A percentile compares a stretch with the other conserved stretches of the same genome.
These are phyloP conservation scores for Strigamia transsilvanica DNA, from an alignment of 2,888 invertebrate genomes.

Conservation along the genomic window DNA sequence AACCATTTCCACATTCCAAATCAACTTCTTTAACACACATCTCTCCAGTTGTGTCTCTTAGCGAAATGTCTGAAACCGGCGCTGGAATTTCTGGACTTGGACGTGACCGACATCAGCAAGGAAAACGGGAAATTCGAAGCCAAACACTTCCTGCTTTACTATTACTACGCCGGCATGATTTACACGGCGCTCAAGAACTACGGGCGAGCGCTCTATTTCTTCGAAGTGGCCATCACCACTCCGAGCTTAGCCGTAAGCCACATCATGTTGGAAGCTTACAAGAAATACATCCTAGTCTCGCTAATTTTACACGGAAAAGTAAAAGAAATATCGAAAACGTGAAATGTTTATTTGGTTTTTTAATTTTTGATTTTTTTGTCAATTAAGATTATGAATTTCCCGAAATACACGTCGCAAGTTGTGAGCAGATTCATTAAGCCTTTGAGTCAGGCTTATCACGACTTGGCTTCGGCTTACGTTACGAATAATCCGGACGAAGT, in stretches of 20 bases:
- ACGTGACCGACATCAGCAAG: conserved; percentile 89
- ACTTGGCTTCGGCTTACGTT: conserved; percentile 82
- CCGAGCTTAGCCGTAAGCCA: conserved; percentile 93
- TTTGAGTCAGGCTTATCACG: conserved; percentile 85
- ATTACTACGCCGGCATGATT: conserved; percentile 98
- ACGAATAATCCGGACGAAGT: conserved; percentile 78
- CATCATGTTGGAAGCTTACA: conserved; percentile 97
- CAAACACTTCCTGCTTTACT: conserved; percentile 90
- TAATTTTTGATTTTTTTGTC: neutral
- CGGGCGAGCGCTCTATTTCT: conserved; percentile 91
- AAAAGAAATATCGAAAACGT: no score
- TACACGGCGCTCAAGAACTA: conserved; percentile 93
- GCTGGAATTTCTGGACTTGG: conserved; percentile 84
- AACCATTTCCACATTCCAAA: no score
- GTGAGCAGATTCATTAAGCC: conserved; percentile 75
- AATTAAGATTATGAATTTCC: conserved; percentile 71
- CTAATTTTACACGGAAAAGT: conserved; percentile 92
- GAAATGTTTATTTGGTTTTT: neutral
- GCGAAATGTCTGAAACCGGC: conserved; percentile 93
- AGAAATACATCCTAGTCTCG: conserved; percentile 93
- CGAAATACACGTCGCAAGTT: conserved; percentile 91
- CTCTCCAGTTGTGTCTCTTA: conserved; percentile 76
- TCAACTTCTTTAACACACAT: no score
- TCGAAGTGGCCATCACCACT: conserved; percentile 95
- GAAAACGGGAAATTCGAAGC: conserved; percentile 86